A percentile compares a stretch with the other conserved stretches of the same genome.
Conservation (phyloP, 2,113 vertebrate species). For the Sylvilagus bachmani region DNA sequence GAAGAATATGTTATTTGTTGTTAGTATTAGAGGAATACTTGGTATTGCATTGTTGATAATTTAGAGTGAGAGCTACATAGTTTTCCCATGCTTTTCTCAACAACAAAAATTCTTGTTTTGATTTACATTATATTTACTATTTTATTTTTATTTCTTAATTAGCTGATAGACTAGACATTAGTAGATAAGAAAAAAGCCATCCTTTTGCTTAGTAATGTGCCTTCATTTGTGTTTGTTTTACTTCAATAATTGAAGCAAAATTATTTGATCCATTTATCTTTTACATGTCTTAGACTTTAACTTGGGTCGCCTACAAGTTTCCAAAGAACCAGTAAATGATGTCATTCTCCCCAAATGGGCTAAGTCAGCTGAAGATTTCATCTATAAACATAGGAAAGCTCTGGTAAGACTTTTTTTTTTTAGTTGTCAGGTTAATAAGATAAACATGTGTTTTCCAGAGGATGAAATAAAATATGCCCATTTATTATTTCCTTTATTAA, state of each 20-base stretch:
- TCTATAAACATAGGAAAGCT: conserved; percentile 97
- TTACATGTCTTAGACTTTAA: conserved; percentile 91
- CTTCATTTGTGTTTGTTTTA: conserved; percentile 54
- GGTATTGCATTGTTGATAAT: conserved; percentile 27
- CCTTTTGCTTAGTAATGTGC: neutral
- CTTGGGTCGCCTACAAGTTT: conserved; percentile 95
- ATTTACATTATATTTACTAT: conserved; percentile 15
- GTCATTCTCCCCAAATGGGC: conserved; percentile 97
- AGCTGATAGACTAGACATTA: conserved; percentile 14
- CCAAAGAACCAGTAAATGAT: conserved; percentile 94
- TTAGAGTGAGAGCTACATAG: conserved; percentile 40
- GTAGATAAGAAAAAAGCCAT: neutral
- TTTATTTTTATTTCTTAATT: neutral
- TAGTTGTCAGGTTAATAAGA: neutral
- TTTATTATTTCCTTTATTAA: conserved; percentile 59
- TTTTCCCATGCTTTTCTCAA: conserved; percentile 39
- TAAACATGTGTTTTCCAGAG: conserved; percentile 59
- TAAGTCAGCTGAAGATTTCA: conserved; percentile 97
- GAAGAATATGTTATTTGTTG: conserved; percentile 48
- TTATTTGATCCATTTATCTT: conserved; percentile 55
- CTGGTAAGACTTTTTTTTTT: conserved; percentile 90
- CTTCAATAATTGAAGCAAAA: conserved; percentile 58
- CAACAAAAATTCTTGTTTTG: conserved; percentile 13
- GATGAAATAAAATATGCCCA: conserved; percentile 19
- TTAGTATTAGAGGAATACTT: conserved; percentile 40